Conservation (phyloP, 2,113 vertebrate genomes). For the Hippoglossus stenolepis region DNA sequence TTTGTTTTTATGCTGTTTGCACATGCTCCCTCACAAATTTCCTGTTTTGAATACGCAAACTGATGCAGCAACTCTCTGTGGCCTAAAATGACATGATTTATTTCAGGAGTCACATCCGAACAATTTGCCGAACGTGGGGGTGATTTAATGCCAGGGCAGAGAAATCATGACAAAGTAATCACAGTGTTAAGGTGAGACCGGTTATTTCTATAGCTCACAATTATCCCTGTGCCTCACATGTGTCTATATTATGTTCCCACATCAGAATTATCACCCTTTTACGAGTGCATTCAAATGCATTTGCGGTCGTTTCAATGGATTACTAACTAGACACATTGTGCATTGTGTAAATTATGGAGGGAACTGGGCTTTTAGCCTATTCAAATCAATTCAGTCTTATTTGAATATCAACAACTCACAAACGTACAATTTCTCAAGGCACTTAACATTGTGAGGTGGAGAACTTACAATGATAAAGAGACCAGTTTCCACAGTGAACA, state of each 20-base stretch:
- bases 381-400: not conserved
- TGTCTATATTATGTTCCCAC: constrained; percentile 9
- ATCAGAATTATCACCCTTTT: constrained; percentile 17
- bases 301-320: constrained; percentile 28
- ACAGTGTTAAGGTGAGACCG: constrained; percentile 7
- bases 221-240: constrained; percentile 15
- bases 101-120: constrained; percentile 28
- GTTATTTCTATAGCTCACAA: constrained; percentile 13
- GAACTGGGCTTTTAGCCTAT: not conserved
- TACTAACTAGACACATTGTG: constrained; percentile 20
- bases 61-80: constrained; percentile 16
- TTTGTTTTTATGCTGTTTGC: constrained; percentile 44
- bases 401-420: not conserved
- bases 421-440: not conserved
- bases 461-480: not conserved
- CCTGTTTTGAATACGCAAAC: not conserved
- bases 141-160: not conserved
- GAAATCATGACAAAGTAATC: not conserved
- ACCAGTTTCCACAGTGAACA: too few relatives aligned
- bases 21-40: constrained; percentile 14
- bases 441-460: not conserved
- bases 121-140: constrained; percentile 18
- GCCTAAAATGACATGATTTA: constrained; percentile 23
- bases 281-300: constrained; percentile 15
- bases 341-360: constrained; percentile 7